phyloP scores from a whole-genome alignment of 2,888 invertebrate species.

The Diplazon laetatorius region DNA sequence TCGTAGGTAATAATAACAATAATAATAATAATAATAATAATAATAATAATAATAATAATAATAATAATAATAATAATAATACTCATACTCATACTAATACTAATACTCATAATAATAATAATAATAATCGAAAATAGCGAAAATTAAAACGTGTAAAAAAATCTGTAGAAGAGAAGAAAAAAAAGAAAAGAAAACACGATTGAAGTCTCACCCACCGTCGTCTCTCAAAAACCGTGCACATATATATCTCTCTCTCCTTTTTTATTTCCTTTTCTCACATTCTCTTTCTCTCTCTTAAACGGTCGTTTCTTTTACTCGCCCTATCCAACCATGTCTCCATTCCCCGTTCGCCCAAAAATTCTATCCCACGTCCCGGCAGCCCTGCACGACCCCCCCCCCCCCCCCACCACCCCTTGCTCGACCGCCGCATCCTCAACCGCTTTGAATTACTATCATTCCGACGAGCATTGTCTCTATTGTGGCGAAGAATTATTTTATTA shows the following conservation, averaged over 20 bases:
- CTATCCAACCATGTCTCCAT: too few species aligned
- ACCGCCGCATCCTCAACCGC: slow-evolving; percentile 77
- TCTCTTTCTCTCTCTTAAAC: slow-evolving; percentile 13
- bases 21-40: too few species aligned
- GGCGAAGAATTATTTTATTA: slow-evolving; percentile 81
- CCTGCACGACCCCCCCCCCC: slow-evolving; percentile 21
- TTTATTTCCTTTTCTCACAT: slow-evolving; percentile 43
- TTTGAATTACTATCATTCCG: slow-evolving; percentile 81
- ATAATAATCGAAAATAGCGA: too few species aligned
- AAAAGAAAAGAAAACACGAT: slow-evolving; percentile 43
- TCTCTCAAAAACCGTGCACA: too few species aligned
- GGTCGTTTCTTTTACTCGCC: slow-evolving; percentile 34
- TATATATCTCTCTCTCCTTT: slow-evolving; percentile 46
- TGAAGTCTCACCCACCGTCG: too few species aligned
- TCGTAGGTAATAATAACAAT: too few species aligned
- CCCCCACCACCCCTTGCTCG: too few species aligned
- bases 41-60: too few species aligned
- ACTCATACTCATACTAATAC: too few species aligned
- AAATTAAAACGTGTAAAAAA: too few species aligned
- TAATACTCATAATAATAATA: too few species aligned
- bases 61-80: too few species aligned
- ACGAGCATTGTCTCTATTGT: slow-evolving; percentile 81
- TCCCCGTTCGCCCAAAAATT: slow-evolving; percentile 22
- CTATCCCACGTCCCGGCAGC: slow-evolving; percentile 14
- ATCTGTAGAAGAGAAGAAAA: slow-evolving; percentile 44